Conservation (phyloP, 2,888 invertebrate genomes). For the Mesochorus sp. region DNA sequence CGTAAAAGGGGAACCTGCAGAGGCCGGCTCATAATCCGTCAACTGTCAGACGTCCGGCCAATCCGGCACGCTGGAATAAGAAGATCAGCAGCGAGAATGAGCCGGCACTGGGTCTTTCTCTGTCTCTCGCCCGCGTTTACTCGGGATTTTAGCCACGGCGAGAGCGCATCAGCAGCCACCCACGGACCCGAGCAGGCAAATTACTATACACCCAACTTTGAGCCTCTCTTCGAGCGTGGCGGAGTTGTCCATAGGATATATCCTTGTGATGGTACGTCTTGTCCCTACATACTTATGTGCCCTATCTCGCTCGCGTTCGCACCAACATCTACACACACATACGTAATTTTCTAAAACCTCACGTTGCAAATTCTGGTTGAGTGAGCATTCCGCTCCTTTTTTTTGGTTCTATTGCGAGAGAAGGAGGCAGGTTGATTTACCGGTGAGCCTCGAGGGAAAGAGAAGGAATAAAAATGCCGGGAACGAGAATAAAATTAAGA, state of each 20-base stretch:
- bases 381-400: slow-evolving; percentile 17
- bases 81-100: slow-evolving; percentile 51
- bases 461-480: slow-evolving; percentile 4
- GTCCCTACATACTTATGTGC: slow-evolving; percentile 22
- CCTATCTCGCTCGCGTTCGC: slow-evolving; percentile 37
- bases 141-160: slow-evolving; percentile 1
- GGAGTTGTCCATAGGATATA: slow-evolving; percentile 36
- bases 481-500: slow-evolving; percentile 39
- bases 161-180: slow-evolving; percentile 76
- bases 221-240: slow-evolving; percentile 56
- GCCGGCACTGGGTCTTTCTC: slow-evolving; percentile 20
- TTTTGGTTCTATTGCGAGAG: slow-evolving; percentile 3
- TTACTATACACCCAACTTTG: slow-evolving; percentile 66
- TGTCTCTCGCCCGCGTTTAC: slow-evolving; percentile 1
- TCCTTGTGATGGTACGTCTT: slow-evolving; percentile 57
- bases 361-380: slow-evolving; percentile 41
- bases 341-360: slow-evolving; percentile 20
- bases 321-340: neutral
- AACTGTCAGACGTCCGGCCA: slow-evolving; percentile 81
- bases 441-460: slow-evolving; percentile 24
- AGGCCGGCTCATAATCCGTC: slow-evolving; percentile 82
- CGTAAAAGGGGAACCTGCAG: slow-evolving; percentile 72
- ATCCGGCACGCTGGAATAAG: slow-evolving; percentile 76
- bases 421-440: slow-evolving; percentile 55
- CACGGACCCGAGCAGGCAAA: slow-evolving; percentile 75